Conservation (phyloP, 1,140 invertebrate genomes). For the Bemisia tabaci region DNA sequence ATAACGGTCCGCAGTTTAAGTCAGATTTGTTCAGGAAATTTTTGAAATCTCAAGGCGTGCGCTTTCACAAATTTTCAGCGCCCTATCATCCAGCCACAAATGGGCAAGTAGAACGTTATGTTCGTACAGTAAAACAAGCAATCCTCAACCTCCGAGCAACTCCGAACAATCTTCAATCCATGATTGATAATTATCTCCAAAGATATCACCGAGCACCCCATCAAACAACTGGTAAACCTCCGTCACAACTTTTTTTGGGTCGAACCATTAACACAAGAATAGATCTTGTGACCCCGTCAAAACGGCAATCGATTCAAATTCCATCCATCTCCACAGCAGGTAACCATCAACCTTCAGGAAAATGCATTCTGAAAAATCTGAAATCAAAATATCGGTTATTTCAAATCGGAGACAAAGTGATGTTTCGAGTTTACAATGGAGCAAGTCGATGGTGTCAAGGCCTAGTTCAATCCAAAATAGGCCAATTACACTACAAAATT, state of each 20-base stretch:
- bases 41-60: conserved; percentile 19
- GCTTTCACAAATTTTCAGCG: conserved; percentile 21
- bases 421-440: neutral
- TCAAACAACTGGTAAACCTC: conserved; percentile 12
- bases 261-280: conserved; percentile 13
- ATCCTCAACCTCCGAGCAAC: neutral
- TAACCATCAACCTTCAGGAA: neutral
- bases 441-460: neutral
- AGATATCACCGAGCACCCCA: conserved; percentile 9
- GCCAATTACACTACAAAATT: neutral
- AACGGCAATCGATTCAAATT: no score
- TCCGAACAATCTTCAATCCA: neutral
- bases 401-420: neutral
- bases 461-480: neutral
- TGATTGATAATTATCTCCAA: conserved; percentile 5
- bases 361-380: neutral
- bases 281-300: no score
- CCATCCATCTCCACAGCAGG: neutral
- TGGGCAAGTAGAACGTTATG: conserved; percentile 23
- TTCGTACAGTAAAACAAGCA: conserved; percentile 11
- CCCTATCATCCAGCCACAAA: conserved; percentile 21
- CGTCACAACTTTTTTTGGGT: conserved; percentile 16
- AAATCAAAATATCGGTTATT: neutral
- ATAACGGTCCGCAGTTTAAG: conserved; percentile 24
- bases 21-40: conserved; percentile 25